phyloP scores from a whole-genome alignment of 2,888 invertebrate species.

The Heliconius aoede region DNA sequence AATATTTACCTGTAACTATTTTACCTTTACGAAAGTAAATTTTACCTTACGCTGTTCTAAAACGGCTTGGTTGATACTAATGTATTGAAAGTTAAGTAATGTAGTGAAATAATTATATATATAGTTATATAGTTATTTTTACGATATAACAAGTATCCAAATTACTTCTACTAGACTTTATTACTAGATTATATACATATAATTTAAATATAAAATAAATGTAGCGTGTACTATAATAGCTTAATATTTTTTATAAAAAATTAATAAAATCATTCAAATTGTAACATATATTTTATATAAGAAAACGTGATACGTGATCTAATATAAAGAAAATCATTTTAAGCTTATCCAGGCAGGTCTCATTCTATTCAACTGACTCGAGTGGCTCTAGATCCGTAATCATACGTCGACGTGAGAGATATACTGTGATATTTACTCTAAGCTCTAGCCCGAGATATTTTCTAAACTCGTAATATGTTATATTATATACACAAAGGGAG shows the following conservation, averaged over 20 bases:
- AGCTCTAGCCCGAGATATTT: conserved; percentile 17
- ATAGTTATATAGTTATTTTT: too few relatives aligned
- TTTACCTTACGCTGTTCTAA: conserved; percentile 3
- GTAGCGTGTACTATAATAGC: too few relatives aligned
- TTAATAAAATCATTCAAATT: too few relatives aligned
- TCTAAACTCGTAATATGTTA: conserved; percentile 14
- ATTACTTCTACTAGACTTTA: too few relatives aligned
- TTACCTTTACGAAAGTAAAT: conserved; percentile 14
- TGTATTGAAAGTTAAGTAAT: background rate
- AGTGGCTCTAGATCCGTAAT: conserved; percentile 37
- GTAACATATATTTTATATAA: background rate
- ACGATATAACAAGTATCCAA: too few relatives aligned
- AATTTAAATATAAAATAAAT: too few relatives aligned
- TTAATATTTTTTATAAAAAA: too few relatives aligned
- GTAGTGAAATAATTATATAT: too few relatives aligned
- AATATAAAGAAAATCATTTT: conserved; percentile 27
- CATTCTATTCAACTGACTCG: conserved; percentile 33
- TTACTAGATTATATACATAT: too few relatives aligned
- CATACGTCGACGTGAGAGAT: conserved; percentile 37
- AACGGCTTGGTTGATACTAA: background rate
- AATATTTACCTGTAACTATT: conserved; percentile 33
- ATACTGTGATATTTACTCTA: conserved; percentile 32
- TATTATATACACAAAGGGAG: conserved; percentile 12
- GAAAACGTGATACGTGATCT: conserved; percentile 12
- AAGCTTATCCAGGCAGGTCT: conserved; percentile 32